These are phyloP conservation scores for Lycocerus yunnanus DNA, from an alignment of 2,888 invertebrate genomes.

Conservation along the genomic window DNA sequence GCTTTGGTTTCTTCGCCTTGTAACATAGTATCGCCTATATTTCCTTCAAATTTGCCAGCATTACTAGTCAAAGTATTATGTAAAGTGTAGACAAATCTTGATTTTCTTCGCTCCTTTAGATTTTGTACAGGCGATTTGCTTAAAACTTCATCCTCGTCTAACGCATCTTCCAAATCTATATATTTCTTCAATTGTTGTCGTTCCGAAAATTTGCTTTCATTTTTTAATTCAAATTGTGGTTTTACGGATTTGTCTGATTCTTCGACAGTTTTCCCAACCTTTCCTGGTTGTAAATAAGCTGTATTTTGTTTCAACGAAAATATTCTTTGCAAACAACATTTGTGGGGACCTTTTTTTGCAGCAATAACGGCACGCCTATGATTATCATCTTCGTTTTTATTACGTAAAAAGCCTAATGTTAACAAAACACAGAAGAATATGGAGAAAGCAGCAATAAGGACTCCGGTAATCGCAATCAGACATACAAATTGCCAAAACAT, in stretches of 20 bases:
- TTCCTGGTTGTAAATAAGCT: constrained; percentile 29
- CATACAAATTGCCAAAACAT: constrained; percentile 30
- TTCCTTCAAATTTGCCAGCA: not conserved
- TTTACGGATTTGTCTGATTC: not conserved
- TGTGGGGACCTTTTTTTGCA: not conserved
- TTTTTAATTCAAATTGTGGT: not conserved
- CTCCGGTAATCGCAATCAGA: constrained; percentile 4
- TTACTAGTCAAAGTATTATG: not conserved
- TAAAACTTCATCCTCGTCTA: not conserved
- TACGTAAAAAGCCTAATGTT: constrained; percentile 28
- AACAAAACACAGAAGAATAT: constrained; percentile 20
- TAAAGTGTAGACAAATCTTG: not conserved
- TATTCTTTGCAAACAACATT: constrained; percentile 24
- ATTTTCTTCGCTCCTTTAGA: not conserved
- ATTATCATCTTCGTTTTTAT: constrained; percentile 29
- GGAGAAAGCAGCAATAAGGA: constrained; percentile 13
- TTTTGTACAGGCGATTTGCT: not conserved
- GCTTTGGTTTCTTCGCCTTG: not conserved
- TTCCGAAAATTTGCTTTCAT: not conserved
- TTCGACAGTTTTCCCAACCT: constrained; percentile 18
- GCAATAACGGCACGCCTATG: constrained; percentile 26
- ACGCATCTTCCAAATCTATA: not conserved
- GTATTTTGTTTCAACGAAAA: constrained; percentile 18
- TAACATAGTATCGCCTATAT: not conserved
- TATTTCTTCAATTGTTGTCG: not conserved